These are phyloP conservation scores for Terebella lapidaria DNA, from an alignment of 2,888 invertebrate genomes.

Conservation along the genomic window DNA sequence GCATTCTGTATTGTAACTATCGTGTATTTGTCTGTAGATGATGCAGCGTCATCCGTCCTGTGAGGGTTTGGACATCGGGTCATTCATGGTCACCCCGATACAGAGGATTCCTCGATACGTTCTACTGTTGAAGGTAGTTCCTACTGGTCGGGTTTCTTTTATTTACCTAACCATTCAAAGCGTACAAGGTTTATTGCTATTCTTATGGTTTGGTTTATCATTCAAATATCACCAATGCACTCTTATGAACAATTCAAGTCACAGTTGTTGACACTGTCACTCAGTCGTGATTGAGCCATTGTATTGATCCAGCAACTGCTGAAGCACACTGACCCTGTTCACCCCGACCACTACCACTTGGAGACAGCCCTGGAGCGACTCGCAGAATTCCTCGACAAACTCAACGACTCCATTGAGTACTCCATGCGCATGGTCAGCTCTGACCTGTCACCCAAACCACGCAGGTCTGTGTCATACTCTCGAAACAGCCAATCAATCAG, in stretches of 20 bases:
- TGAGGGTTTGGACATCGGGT: slow-evolving; percentile 50
- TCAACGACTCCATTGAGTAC: slow-evolving; percentile 54
- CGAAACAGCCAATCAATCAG: too few species aligned
- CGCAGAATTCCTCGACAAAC: slow-evolving; percentile 50
- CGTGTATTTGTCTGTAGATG: slow-evolving; percentile 24
- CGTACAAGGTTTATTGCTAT: neutral
- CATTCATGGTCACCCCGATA: slow-evolving; percentile 53
- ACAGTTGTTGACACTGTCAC: too few species aligned
- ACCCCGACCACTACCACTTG: slow-evolving; percentile 52
- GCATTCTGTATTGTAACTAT: too few species aligned
- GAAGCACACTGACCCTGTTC: slow-evolving; percentile 47
- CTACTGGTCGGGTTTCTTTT: neutral
- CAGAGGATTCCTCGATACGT: slow-evolving; percentile 55
- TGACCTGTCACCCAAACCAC: neutral
- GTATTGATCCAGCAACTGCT: slow-evolving; percentile 42
- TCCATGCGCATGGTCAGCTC: slow-evolving; percentile 48
- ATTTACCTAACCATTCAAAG: neutral
- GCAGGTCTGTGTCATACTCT: slow-evolving; percentile 1
- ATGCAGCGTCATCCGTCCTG: slow-evolving; percentile 43
- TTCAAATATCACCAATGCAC: too few species aligned
- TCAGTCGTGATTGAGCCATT: too few species aligned
- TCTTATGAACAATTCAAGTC: too few species aligned
- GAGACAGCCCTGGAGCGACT: slow-evolving; percentile 47
- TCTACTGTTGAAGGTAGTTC: slow-evolving; percentile 49
- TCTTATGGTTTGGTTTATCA: neutral